Conservation (phyloP, 1,140 invertebrate genomes). For the Bombus difficillimus region DNA sequence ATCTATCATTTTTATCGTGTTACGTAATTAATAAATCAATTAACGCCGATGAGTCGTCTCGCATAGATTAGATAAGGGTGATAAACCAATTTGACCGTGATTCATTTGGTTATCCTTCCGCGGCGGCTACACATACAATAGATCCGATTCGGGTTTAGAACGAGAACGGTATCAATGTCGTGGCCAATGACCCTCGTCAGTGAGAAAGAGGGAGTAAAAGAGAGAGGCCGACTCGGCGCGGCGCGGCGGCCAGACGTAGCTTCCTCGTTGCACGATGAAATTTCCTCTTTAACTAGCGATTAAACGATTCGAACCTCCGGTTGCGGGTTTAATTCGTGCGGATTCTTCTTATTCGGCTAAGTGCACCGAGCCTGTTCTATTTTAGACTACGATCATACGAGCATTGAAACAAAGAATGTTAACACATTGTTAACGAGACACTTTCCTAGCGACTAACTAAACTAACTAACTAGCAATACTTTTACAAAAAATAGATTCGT, state of each 20-base stretch:
- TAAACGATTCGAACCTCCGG: slow-evolving; percentile 25
- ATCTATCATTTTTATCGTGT: neutral
- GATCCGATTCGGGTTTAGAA: neutral
- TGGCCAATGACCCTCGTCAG: slow-evolving; percentile 36
- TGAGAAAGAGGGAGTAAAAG: neutral
- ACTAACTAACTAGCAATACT: too few relatives aligned
- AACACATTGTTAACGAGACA: neutral
- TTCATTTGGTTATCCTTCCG: neutral
- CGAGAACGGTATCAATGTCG: slow-evolving; percentile 16
- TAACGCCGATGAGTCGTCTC: neutral
- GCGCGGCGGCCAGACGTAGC: neutral
- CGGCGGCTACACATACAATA: too few relatives aligned
- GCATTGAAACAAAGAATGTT: neutral
- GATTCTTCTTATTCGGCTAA: slow-evolving; percentile 6
- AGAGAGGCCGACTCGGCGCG: neutral
- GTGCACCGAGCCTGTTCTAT: too few relatives aligned
- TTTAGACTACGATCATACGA: neutral
- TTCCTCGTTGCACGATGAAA: slow-evolving; percentile 20
- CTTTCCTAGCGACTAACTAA: too few relatives aligned
- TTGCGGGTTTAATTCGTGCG: slow-evolving; percentile 1
- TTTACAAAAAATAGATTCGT: too few relatives aligned
- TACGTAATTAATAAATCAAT: neutral
- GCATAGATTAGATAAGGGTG: neutral
- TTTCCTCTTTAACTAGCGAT: slow-evolving; percentile 42
- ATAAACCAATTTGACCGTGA: slow-evolving; percentile 1